phyloP scores from a whole-genome alignment of 2,113 vertebrate genomes.

The Datnioides undecimradiatus region DNA sequence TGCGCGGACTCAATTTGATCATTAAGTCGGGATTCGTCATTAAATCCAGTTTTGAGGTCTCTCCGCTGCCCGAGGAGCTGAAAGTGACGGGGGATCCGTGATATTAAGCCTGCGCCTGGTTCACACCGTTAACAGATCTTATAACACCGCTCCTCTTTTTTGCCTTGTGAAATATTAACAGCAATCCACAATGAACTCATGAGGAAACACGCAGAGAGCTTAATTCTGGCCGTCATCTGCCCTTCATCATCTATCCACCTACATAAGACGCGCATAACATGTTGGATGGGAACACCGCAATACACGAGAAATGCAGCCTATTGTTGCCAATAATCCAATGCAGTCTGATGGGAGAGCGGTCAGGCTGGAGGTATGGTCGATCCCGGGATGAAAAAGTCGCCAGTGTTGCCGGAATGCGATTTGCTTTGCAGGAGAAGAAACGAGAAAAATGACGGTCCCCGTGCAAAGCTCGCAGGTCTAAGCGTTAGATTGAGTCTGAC shows the following conservation, averaged over 20 bases:
- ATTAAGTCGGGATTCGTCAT: not conserved
- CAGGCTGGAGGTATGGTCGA: not conserved
- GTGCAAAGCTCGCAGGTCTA: conserved; percentile 30
- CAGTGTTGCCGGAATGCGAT: conserved; percentile 38
- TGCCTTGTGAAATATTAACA: conserved; percentile 2
- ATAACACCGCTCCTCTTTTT: not conserved
- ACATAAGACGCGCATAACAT: conserved; percentile 46
- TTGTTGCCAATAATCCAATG: conserved; percentile 9
- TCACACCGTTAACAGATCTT: not conserved
- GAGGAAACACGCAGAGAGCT: not conserved
- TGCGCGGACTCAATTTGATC: conserved; percentile 6
- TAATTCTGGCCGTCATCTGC: not conserved
- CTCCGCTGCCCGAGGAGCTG: conserved; percentile 16
- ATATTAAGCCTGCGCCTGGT: not conserved
- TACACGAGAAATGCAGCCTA: not conserved
- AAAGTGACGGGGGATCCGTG: not conserved
- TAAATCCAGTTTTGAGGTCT: not conserved
- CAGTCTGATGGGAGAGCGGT: not conserved
- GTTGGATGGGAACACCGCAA: conserved; percentile 27
- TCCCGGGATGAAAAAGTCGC: not conserved
- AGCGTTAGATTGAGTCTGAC: conserved; percentile 52
- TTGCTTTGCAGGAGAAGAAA: not conserved
- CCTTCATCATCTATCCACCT: conserved; percentile 34
- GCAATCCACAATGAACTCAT: not conserved
- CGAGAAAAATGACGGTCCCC: conserved; percentile 9